Percentiles rank a stretch among this genome's conserved stretches.
These are phyloP conservation scores for Eristalis tenax DNA, from an alignment of 2,888 invertebrate species.

Conservation along the genomic window DNA sequence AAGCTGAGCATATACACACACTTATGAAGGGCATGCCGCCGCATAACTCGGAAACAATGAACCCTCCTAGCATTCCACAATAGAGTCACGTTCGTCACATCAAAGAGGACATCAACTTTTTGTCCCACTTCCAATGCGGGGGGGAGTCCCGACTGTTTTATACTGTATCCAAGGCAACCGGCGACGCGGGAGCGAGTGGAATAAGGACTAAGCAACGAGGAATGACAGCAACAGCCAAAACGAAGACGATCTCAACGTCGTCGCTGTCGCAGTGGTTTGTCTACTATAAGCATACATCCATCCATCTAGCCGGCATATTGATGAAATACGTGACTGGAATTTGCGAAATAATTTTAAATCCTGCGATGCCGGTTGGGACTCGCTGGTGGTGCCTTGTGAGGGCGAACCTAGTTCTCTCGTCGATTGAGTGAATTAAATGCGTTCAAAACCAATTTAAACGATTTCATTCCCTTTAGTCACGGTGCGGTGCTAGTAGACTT, in stretches of 20 bases:
- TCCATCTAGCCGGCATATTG: slow-evolving; percentile 67
- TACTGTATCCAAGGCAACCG: not conserved
- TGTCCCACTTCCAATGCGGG: slow-evolving; percentile 29
- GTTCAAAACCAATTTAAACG: slow-evolving; percentile 44
- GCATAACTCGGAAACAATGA: slow-evolving; percentile 71
- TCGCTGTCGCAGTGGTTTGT: slow-evolving; percentile 11
- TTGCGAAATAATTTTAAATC: slow-evolving; percentile 60
- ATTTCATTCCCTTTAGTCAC: slow-evolving; percentile 14
- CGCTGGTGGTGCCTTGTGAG: not conserved
- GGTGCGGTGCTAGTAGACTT: not conserved
- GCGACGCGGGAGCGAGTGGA: not conserved
- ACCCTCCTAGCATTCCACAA: slow-evolving; percentile 56
- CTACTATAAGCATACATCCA: slow-evolving; percentile 36
- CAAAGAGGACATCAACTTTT: slow-evolving; percentile 61
- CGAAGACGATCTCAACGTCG: slow-evolving; percentile 49
- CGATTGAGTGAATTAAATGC: slow-evolving; percentile 61
- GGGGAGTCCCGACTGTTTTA: slow-evolving; percentile 14
- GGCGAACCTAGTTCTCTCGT: not conserved
- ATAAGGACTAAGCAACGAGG: not conserved
- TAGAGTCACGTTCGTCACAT: slow-evolving; percentile 68
- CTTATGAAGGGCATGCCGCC: slow-evolving; percentile 63
- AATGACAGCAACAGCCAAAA: slow-evolving; percentile 34
- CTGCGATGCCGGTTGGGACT: slow-evolving; percentile 51
- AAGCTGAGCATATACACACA: slow-evolving; percentile 46
- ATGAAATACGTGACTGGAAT: slow-evolving; percentile 71